Evolutionary conservation across 2,113 vertebrate genomes (phyloP).

Genomic region (Heterochromis multidens): DNA sequence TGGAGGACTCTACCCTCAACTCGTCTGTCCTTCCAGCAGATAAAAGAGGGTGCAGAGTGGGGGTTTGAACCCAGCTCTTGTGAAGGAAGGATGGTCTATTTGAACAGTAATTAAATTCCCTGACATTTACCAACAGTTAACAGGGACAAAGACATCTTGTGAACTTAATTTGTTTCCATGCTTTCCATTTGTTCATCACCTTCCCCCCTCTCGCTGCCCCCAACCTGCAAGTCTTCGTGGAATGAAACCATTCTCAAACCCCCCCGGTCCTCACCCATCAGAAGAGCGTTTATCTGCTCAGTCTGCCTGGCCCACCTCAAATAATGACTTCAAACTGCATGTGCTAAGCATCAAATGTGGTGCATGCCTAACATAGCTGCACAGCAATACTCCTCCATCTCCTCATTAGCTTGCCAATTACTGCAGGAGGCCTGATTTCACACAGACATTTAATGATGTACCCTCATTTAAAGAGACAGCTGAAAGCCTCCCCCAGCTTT

Average conservation of each 20-base stretch:
- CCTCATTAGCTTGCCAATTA: not conserved
- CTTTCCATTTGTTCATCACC: not conserved
- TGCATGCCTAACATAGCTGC: not conserved
- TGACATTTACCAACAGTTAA: not conserved
- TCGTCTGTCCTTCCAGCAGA: not conserved
- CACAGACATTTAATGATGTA: not conserved
- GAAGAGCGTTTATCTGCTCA: not conserved
- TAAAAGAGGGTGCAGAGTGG: not conserved
- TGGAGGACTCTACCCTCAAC: not conserved
- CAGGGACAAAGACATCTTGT: not conserved
- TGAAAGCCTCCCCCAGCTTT: not conserved
- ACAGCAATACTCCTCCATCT: not conserved
- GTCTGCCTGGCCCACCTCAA: not conserved
- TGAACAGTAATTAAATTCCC: not conserved
- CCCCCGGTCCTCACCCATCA: not conserved
- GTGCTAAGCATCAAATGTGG: not conserved
- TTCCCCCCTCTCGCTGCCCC: not conserved
- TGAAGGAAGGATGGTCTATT: not conserved
- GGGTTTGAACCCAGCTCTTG: not conserved
- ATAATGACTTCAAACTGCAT: not conserved
- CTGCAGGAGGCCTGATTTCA: not conserved
- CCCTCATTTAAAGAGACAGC: not conserved
- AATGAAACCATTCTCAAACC: not conserved
- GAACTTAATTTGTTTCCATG: not conserved
- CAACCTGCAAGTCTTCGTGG: not conserved